A percentile compares a stretch with the other conserved stretches of the same genome.
Evolutionary conservation across 2,113 vertebrate species (phyloP).

Genomic region (Baryphthengus martii): DNA sequence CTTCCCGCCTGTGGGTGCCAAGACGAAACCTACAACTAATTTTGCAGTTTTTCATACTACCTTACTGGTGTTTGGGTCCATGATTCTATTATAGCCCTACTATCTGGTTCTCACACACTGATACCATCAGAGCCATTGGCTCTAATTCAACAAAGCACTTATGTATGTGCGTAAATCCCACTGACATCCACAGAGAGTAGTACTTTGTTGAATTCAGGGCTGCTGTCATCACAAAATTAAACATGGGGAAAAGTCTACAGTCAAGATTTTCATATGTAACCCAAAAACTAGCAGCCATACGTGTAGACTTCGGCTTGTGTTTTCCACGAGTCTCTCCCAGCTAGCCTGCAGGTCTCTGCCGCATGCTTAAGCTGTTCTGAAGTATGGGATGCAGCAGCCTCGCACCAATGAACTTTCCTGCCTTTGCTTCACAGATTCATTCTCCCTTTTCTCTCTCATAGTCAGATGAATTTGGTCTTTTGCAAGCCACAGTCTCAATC

Average conservation of each 20-base stretch:
- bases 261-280: background rate
- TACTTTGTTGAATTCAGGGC: background rate
- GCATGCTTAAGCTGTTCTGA: background rate
- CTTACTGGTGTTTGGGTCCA: background rate
- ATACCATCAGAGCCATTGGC: background rate
- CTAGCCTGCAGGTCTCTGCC: background rate
- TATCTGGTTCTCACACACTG: background rate
- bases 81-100: background rate
- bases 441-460: background rate
- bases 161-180: background rate
- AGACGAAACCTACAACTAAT: background rate
- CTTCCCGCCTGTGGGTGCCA: background rate
- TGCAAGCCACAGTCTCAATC: background rate
- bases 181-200: background rate
- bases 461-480: background rate
- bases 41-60: background rate
- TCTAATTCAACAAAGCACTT: background rate
- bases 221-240: conserved; percentile 28
- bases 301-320: background rate
- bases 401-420: background rate
- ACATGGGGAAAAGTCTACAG: rapidly evolving
- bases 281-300: background rate
- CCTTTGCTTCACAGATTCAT: background rate
- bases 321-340: background rate
- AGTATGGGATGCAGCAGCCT: background rate